phyloP scores from a whole-genome alignment of 1,140 invertebrate species.

The Araneus ventricosus region DNA sequence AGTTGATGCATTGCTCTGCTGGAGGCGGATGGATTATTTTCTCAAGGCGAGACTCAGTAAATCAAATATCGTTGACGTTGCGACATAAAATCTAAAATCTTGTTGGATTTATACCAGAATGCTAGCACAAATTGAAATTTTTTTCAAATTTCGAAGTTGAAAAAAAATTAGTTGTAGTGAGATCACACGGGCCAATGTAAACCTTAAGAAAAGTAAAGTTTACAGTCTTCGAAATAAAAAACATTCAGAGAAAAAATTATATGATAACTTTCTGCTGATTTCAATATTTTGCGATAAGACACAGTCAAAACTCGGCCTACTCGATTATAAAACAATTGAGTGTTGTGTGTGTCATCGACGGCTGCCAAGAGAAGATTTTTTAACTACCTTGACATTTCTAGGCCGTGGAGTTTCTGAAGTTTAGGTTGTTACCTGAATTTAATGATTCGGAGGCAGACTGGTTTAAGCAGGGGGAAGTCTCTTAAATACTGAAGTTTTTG shows the following conservation, averaged over 20 bases:
- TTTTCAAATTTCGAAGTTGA: too few species aligned
- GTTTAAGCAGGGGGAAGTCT: background rate
- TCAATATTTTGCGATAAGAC: conserved; percentile 25
- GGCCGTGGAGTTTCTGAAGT: conserved; percentile 4
- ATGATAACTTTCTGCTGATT: background rate
- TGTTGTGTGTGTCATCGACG: conserved; percentile 25
- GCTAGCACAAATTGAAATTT: too few species aligned
- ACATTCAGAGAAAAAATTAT: background rate
- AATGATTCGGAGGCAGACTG: background rate
- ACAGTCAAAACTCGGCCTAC: conserved; percentile 46
- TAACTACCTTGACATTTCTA: conserved; percentile 33
- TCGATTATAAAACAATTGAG: conserved; percentile 39
- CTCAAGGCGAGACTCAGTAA: too few species aligned
- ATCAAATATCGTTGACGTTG: too few species aligned
- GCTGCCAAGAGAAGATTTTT: conserved; percentile 24
- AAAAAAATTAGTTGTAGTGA: too few species aligned
- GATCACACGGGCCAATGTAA: too few species aligned
- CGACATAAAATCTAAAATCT: too few species aligned
- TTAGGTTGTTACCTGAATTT: conserved; percentile 21
- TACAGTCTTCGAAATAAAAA: too few species aligned
- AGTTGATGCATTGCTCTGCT: too few species aligned
- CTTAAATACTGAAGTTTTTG: background rate
- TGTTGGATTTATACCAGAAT: too few species aligned
- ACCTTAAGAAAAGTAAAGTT: too few species aligned
- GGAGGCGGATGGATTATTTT: too few species aligned